Evolutionary conservation across 1,140 invertebrate genomes (phyloP).

Genomic region (Drosophila bifasciata): DNA sequence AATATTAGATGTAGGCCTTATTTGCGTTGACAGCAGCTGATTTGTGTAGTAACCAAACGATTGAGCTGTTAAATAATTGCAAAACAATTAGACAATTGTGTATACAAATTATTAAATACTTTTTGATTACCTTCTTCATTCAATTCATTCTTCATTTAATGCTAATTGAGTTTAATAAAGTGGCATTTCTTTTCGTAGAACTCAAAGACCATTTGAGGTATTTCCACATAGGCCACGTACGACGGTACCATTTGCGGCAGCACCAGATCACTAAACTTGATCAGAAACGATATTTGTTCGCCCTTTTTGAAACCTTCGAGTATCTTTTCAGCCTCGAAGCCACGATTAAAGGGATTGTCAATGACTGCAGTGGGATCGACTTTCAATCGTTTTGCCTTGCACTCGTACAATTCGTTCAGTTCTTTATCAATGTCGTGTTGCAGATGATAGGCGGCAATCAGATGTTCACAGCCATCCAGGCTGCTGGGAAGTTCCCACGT

Average conservation of each 20-base stretch:
- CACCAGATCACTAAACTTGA: slow-evolving; percentile 26
- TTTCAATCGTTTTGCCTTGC: slow-evolving; percentile 40
- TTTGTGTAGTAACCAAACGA: too few relatives aligned
- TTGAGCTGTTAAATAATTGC: too few relatives aligned
- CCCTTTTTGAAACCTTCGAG: not conserved
- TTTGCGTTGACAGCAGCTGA: too few relatives aligned
- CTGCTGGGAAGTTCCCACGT: slow-evolving; percentile 35
- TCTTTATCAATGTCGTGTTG: not conserved
- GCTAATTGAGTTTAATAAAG: not conserved
- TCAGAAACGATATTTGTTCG: slow-evolving; percentile 23
- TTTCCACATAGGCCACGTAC: slow-evolving; percentile 31
- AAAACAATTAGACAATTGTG: too few relatives aligned
- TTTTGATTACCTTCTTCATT: too few relatives aligned
- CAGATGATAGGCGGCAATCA: slow-evolving; percentile 22
- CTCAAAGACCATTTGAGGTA: slow-evolving; percentile 32
- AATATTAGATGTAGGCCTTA: too few relatives aligned
- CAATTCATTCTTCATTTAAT: not conserved
- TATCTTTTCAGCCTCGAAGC: slow-evolving; percentile 18
- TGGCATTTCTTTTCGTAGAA: slow-evolving; percentile 34
- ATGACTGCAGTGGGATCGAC: slow-evolving; percentile 22
- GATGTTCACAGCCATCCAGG: not conserved
- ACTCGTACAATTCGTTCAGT: slow-evolving; percentile 18
- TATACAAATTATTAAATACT: too few relatives aligned
- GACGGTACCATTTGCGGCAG: not conserved
- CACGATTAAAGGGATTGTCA: slow-evolving; percentile 30